These are phyloP conservation scores for Montifringilla adamsi DNA, from an alignment of 2,113 vertebrate species.

Conservation along the genomic window DNA sequence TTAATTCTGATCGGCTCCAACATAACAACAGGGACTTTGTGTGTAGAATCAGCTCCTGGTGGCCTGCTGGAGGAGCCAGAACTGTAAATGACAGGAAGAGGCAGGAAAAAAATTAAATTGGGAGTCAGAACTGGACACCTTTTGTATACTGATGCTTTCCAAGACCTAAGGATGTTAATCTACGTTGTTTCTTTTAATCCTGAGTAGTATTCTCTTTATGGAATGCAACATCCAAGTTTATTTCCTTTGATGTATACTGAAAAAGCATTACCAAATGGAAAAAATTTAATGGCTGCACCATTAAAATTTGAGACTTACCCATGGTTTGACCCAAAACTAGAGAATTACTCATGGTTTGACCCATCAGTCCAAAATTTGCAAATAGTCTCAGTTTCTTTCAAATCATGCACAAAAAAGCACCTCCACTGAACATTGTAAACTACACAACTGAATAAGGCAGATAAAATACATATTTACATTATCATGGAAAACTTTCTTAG, in stretches of 20 bases:
- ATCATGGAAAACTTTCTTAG: not conserved
- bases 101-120: not conserved
- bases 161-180: not conserved
- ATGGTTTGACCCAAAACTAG: not conserved
- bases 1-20: conserved; percentile 80
- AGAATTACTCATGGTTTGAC: not conserved
- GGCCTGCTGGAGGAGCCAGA: conserved; percentile 79
- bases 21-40: conserved; percentile 78
- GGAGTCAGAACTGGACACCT: not conserved
- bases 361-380: not conserved
- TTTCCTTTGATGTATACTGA: not conserved
- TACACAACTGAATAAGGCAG: not conserved
- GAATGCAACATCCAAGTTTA: not conserved
- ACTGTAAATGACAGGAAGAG: conserved; percentile 43
- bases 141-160: not conserved
- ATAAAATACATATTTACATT: not conserved
- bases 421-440: not conserved
- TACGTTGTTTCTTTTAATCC: not conserved
- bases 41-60: conserved; percentile 79
- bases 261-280: not conserved
- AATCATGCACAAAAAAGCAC: not conserved
- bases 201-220: not conserved
- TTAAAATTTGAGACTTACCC: not conserved
- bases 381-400: not conserved
- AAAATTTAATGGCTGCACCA: not conserved